Percentiles rank a stretch among this genome's conserved stretches.
These are phyloP conservation scores for Anniella stebbinsi DNA, from an alignment of 2,797 vertebrate genomes.

Conservation along the genomic window DNA sequence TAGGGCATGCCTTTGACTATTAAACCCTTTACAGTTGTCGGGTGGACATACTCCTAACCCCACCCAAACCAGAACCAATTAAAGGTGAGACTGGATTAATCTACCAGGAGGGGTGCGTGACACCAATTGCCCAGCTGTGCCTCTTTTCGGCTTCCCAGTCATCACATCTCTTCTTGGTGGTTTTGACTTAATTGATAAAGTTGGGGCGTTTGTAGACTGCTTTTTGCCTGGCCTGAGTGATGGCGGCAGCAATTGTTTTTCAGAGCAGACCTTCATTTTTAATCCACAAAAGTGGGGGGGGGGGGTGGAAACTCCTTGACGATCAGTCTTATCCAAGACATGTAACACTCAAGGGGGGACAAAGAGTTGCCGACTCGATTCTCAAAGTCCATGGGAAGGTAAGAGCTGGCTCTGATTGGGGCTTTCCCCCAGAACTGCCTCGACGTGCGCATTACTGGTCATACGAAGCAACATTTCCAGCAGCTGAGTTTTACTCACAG, in stretches of 20 bases:
- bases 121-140: neutral
- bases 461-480: neutral
- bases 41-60: neutral
- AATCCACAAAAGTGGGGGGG: too few species aligned
- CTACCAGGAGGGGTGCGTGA: neutral
- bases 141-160: neutral
- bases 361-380: neutral
- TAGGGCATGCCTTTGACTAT: neutral
- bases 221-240: neutral
- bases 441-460: neutral
- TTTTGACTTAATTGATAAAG: neutral
- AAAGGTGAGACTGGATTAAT: neutral
- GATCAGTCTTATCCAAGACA: neutral
- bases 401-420: rapidly evolving
- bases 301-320: too few species aligned
- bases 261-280: neutral
- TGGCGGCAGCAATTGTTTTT: neutral
- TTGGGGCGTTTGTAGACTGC: too few species aligned
- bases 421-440: slow-evolving; percentile 46
- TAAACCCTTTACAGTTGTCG: neutral
- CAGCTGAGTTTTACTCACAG: neutral
- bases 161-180: neutral
- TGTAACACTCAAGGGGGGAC: rapidly evolving
- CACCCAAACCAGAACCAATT: neutral
- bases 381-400: neutral